phyloP scores from a whole-genome alignment of 2,888 invertebrate genomes.

The Diarsia mendica region DNA sequence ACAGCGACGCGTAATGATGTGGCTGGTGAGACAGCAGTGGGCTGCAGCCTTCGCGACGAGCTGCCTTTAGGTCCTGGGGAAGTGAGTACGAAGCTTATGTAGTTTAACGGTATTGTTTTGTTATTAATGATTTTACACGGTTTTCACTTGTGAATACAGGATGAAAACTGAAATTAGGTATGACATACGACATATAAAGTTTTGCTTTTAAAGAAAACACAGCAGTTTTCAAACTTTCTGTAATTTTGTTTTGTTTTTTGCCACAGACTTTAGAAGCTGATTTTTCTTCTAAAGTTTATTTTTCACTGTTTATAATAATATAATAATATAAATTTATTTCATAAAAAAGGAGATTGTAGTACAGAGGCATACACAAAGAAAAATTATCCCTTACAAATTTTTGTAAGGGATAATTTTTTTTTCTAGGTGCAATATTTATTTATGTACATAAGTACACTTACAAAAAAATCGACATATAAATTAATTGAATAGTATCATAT shows the following conservation, averaged over 20 bases:
- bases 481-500: not conserved
- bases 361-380: too few relatives aligned
- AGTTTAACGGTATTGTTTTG: not conserved
- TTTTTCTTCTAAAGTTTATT: too few relatives aligned
- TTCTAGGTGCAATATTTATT: too few relatives aligned
- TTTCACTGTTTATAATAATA: too few relatives aligned
- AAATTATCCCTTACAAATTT: too few relatives aligned
- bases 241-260: too few relatives aligned
- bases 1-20: conserved; percentile 97
- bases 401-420: not conserved
- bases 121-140: not conserved
- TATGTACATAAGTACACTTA: too few relatives aligned
- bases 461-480: not conserved
- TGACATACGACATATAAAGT: not conserved
- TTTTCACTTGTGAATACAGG: not conserved
- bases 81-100: not conserved
- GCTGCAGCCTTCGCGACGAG: conserved; percentile 90
- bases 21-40: conserved; percentile 91
- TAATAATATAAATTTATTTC: too few relatives aligned
- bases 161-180: not conserved
- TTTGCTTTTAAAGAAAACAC: not conserved
- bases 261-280: too few relatives aligned
- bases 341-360: too few relatives aligned
- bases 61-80: conserved; percentile 92
- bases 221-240: not conserved